Percentiles rank a stretch among this genome's conserved stretches.
phyloP scores from a whole-genome alignment of 2,888 invertebrate species.

The Eupithecia dodoneata region DNA sequence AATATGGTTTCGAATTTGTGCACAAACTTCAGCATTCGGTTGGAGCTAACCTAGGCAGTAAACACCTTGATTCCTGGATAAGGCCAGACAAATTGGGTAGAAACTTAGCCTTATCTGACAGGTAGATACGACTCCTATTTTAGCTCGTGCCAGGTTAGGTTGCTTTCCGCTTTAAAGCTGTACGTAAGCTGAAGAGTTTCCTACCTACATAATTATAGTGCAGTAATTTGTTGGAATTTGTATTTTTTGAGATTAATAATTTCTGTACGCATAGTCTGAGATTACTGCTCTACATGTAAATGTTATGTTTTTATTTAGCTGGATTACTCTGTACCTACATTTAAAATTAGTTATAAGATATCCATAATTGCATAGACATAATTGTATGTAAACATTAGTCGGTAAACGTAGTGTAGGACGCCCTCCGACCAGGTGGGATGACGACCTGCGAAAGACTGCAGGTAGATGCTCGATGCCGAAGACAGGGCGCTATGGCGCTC shows the following conservation, averaged over 20 bases:
- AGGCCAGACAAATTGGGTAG: conserved; percentile 34
- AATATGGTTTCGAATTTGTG: not conserved
- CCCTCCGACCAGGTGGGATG: too few species aligned
- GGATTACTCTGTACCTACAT: too few species aligned
- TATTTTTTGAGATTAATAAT: not conserved
- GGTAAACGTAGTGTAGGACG: too few species aligned
- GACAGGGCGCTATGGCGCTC: too few species aligned
- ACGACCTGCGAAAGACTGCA: too few species aligned
- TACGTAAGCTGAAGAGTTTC: not conserved
- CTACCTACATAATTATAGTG: not conserved
- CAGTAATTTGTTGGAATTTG: not conserved
- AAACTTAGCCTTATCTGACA: conserved; percentile 33
- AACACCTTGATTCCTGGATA: conserved; percentile 29
- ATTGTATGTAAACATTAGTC: too few species aligned
- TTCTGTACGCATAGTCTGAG: too few species aligned
- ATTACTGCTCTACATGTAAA: too few species aligned
- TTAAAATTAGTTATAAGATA: too few species aligned
- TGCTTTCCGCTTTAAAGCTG: conserved; percentile 6
- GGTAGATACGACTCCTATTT: conserved; percentile 27
- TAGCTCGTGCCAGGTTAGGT: conserved; percentile 18
- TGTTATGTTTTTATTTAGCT: too few species aligned
- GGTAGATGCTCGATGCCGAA: too few species aligned
- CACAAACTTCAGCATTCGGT: not conserved
- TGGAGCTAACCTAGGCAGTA: conserved; percentile 17
- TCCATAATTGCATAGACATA: too few species aligned